Evolutionary conservation across 2,113 vertebrate species (phyloP).

Genomic region (Argyrosomus japonicus): DNA sequence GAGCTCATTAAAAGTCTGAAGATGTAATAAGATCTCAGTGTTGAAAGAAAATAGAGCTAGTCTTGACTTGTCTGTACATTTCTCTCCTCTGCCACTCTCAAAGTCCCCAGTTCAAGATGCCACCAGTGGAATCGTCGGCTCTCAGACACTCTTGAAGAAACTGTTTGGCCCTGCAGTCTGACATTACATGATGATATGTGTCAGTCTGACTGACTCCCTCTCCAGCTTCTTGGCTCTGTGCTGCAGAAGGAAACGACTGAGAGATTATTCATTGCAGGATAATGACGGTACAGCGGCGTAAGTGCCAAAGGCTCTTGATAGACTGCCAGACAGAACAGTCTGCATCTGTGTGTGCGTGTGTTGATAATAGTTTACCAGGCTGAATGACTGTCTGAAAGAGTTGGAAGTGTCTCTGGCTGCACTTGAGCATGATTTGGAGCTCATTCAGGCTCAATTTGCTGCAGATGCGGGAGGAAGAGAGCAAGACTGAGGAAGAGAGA

Average conservation of each 20-base stretch:
- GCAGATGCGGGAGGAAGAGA: constrained; percentile 19
- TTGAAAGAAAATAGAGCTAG: background rate
- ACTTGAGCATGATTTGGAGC: constrained; percentile 71
- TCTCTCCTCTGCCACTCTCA: constrained; percentile 19
- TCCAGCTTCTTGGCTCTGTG: constrained; percentile 50
- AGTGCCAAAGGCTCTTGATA: constrained; percentile 65
- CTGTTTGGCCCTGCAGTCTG: constrained; percentile 43
- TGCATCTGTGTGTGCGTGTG: constrained; percentile 33
- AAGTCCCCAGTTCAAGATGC: constrained; percentile 17
- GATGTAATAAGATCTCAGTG: background rate
- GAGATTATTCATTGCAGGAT: constrained; percentile 69
- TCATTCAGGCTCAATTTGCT: constrained; percentile 66
- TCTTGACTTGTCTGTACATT: constrained; percentile 14
- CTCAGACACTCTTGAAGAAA: constrained; percentile 52
- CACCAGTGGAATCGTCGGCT: constrained; percentile 33
- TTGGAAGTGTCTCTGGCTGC: constrained; percentile 67
- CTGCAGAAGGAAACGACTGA: constrained; percentile 49
- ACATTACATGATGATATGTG: constrained; percentile 49
- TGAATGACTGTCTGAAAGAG: constrained; percentile 59
- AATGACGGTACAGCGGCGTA: constrained; percentile 53
- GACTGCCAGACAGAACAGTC: constrained; percentile 61
- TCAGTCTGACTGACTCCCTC: constrained; percentile 22
- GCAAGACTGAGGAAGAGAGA: constrained; percentile 17
- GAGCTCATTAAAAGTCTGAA: background rate
- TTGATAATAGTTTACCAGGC: constrained; percentile 56